phyloP scores from a whole-genome alignment of 2,797 vertebrate genomes.

The Pempheris klunzingeri region DNA sequence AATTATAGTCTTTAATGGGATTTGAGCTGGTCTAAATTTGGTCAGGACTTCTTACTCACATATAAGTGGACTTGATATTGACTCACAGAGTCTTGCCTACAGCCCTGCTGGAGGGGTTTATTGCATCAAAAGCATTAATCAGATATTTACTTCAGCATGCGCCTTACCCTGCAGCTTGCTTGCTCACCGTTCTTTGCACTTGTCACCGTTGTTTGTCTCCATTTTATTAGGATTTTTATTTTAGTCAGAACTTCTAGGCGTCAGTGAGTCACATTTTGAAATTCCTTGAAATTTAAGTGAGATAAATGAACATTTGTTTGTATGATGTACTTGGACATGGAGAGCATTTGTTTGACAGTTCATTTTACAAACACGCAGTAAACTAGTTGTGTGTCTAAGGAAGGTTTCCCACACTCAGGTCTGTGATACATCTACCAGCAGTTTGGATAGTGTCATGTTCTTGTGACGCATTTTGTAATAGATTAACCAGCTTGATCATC shows the following conservation, averaged over 20 bases:
- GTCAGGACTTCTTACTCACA: not conserved
- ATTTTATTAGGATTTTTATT: slow-evolving; percentile 17
- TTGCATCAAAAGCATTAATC: slow-evolving; percentile 31
- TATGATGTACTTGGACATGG: not conserved
- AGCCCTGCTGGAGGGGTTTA: slow-evolving; percentile 8
- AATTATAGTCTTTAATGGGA: not conserved
- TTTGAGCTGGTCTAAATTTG: not conserved
- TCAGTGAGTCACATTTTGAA: slow-evolving; percentile 28
- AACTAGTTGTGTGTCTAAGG: not conserved
- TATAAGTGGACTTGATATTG: not conserved
- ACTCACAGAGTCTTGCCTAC: slow-evolving; percentile 27
- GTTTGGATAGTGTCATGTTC: not conserved
- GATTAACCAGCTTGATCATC: not conserved
- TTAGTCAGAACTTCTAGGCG: slow-evolving; percentile 21
- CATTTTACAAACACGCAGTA: not conserved
- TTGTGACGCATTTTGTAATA: slow-evolving; percentile 9
- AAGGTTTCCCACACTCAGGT: not conserved
- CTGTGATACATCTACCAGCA: slow-evolving; percentile 9
- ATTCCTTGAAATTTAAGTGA: not conserved
- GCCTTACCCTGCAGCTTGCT: not conserved
- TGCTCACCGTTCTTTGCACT: slow-evolving; percentile 34
- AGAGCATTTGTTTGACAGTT: not conserved
- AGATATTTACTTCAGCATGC: slow-evolving; percentile 31
- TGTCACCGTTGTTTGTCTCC: slow-evolving; percentile 29
- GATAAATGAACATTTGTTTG: slow-evolving; percentile 2